Evolutionary conservation across 2,888 invertebrate species (phyloP).

Genomic region (Macrostomum cliftonense): DNA sequence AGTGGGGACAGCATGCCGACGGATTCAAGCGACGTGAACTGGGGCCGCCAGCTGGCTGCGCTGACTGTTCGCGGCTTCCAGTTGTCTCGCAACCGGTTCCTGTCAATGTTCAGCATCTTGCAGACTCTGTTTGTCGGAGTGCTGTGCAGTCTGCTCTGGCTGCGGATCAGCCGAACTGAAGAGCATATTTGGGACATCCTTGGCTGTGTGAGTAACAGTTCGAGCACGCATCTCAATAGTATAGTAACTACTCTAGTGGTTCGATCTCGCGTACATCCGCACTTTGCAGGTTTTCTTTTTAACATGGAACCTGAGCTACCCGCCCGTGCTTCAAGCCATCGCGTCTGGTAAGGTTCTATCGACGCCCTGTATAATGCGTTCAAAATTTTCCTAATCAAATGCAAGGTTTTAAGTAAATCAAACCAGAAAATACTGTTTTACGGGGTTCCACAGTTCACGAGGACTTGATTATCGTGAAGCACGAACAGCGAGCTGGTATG

Average conservation of each 20-base stretch:
- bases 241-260: neutral
- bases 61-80: conserved; percentile 12
- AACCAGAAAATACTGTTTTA: too few species aligned
- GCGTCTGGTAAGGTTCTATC: conserved; percentile 55
- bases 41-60: neutral
- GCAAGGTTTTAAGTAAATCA: too few species aligned
- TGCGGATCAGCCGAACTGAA: conserved; percentile 55
- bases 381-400: too few species aligned
- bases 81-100: conserved; percentile 51
- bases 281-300: conserved; percentile 58
- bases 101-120: conserved; percentile 56
- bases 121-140: conserved; percentile 56
- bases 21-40: too few species aligned
- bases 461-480: conserved; percentile 58
- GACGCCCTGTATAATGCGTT: too few species aligned
- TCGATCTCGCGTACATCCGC: too few species aligned
- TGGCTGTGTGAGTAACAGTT: conserved; percentile 47
- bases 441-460: conserved; percentile 63
- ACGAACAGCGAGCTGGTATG: conserved; percentile 57
- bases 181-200: conserved; percentile 56
- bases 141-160: conserved; percentile 63
- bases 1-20: too few species aligned
- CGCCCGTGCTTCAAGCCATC: conserved; percentile 56
- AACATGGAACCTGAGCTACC: conserved; percentile 62
- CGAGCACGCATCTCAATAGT: too few species aligned